Base-by-base conservation (phyloP, 2,113 vertebrate species). In the Diadophis punctatus region DNA sequence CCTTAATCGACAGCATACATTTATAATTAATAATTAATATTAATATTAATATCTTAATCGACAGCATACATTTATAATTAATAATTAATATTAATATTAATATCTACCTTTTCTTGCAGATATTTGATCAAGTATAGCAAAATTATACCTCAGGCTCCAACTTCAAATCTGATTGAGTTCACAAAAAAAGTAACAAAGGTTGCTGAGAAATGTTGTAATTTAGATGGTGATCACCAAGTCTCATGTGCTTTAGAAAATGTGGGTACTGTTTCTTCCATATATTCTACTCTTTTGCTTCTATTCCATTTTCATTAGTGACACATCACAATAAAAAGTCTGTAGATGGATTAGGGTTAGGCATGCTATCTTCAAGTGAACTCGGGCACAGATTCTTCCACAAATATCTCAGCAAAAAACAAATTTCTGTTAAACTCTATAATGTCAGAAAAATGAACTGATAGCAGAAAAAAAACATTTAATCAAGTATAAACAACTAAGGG, bases 61-160 rank as follows among this genome's bases (percentile, higher is more conserved):
- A n/a, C n/a, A 51, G 3, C 46, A 48, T 48, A 48, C 51, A 12
- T 52, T 52, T 52, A 11, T 52, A 52, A 52, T 52, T 12, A 14
- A 52, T 52, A 52, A 2, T 0, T 52, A 52, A 52, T 52, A 52
- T 2, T 51, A 48, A 4, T 48, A 48, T 48, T 48, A 51, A 52
- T 52, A 52, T 52, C 51, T 52, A 52, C 2, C 12, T 52, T 60
- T 49, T 60, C 3, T 87, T 91, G 10, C 53, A 96, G 97, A 49
- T 87, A 96, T 74, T 90, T 96, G 43, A 88, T 95, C 8, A 14
- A 60, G 14, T n/a, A 93, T 5, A 58, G 94, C 91, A 96, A 91
- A 90, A 52, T 22, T 43, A 93, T 90, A 34, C 92, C 90, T 14
- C 52, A 86, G 49, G 22, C 84, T 3, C 0, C 34, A 2, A 1